Base-by-base conservation (phyloP, 2,888 invertebrate species). In the Plutella xylostella region DNA sequence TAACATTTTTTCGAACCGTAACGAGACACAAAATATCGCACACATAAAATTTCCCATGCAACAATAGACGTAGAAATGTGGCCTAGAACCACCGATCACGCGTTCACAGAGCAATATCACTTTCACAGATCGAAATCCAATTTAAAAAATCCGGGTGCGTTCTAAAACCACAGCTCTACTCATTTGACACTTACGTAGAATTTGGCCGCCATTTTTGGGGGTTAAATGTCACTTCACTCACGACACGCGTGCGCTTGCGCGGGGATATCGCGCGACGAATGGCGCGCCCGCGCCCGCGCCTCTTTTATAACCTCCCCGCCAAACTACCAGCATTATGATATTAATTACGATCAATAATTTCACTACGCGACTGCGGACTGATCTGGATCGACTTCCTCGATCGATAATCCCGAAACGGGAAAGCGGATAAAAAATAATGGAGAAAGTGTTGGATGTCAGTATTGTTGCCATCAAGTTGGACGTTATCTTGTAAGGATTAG, bases 111-210 rank as follows among this genome's bases (percentile, higher is more conserved):
- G 14, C 51, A 41, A 39, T 34, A 46, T 45, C 55, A 52, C 30
- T 43, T 21, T 41, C 49, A 54, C 53, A 50, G 38, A 22, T 51
- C 45, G 45, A 42, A 45, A 51, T 41, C 41, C 44, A 42, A 51
- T 3, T 9, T 18, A 49, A 51, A 45, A 55, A 58, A 61, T 69
- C 70, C 70, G 63, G 64, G 68, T 68, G 68, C 63, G 68, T 73
- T 74, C 77, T 72, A 67, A 67, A 71, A 77, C 78, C 78, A 75
- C 76, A 76, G 56, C 68, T 66, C 72, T 63, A 63, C 25, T 54
- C 53, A 55, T 65, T 70, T 75, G 73, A 73, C 82, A 82, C 82
- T 82, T 82, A 82, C 82, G 76, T 80, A 80, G 70, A 80, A 63
- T 78, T 78, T 79, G 66, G 77, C 72, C 71, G 79, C 74, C 82